Percentiles rank a stretch among this genome's conserved stretches.
phyloP scores from a whole-genome alignment of 2,113 vertebrate genomes.

The Platysternon megacephalum region DNA sequence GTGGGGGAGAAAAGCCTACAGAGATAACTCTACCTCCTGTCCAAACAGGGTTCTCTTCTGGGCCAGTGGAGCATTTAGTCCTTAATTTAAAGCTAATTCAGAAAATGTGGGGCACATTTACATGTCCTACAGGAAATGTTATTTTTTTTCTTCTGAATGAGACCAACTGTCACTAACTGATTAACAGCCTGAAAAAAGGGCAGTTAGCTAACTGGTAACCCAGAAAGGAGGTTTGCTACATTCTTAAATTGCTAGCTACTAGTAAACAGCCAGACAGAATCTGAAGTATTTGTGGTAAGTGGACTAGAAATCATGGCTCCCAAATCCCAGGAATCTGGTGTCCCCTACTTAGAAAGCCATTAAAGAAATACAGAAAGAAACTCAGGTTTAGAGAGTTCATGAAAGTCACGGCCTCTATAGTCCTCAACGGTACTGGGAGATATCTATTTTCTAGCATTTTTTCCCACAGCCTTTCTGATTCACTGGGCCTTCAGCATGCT shows the following conservation, averaged over 20 bases:
- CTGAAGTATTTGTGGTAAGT: not conserved
- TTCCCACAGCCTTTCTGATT: not conserved
- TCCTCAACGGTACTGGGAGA: not conserved
- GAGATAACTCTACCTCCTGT: not conserved
- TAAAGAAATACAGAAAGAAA: not conserved
- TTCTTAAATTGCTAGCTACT: not conserved
- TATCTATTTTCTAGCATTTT: not conserved
- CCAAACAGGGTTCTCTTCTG: constrained; percentile 17
- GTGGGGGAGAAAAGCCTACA: not conserved
- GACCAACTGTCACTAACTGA: not conserved
- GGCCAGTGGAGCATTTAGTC: not conserved
- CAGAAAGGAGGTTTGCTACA: not conserved
- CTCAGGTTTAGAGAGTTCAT: not conserved
- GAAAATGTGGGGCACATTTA: not conserved
- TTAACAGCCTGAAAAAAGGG: not conserved
- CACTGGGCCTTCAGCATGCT: not conserved
- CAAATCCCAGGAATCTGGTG: not conserved
- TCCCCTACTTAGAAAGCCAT: not conserved
- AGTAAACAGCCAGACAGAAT: not conserved
- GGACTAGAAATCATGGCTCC: not conserved
- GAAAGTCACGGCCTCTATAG: not conserved
- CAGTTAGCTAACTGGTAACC: not conserved
- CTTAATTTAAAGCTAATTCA: not conserved
- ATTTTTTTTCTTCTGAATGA: fast-evolving
- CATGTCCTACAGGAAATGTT: not conserved